Conservation (phyloP, 2,113 vertebrate genomes). For the Genyomyrus donnyi region DNA sequence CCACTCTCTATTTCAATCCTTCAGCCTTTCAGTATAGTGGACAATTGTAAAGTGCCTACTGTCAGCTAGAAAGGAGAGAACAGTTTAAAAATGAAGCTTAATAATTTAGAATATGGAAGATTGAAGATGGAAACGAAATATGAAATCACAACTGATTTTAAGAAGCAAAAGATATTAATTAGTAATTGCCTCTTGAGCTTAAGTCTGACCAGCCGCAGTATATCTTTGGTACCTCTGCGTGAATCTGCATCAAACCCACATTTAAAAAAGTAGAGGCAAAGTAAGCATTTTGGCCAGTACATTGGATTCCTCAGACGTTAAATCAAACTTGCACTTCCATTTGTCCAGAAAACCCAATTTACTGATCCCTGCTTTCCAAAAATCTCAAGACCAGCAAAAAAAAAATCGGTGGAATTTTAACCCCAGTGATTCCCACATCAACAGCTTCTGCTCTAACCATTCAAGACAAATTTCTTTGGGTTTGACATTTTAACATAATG, state of each 20-base stretch:
- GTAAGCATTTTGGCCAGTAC: conserved; percentile 13
- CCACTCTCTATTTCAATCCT: background rate
- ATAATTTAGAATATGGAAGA: background rate
- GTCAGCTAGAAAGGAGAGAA: background rate
- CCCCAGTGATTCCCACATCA: background rate
- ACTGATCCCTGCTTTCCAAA: conserved; percentile 4
- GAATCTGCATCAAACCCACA: conserved; percentile 16
- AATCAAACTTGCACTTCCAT: background rate
- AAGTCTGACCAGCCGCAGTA: background rate
- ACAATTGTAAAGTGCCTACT: background rate
- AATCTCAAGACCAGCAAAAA: background rate
- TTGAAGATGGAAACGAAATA: background rate
- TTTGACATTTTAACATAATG: background rate
- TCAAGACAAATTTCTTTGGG: background rate
- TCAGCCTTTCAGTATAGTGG: background rate
- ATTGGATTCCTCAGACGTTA: conserved; percentile 9
- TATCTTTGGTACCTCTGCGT: background rate
- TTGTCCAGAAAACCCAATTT: conserved; percentile 22
- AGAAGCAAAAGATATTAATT: background rate
- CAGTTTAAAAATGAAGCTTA: background rate
- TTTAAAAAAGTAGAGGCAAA: conserved; percentile 11
- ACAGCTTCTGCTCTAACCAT: background rate
- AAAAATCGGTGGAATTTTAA: background rate
- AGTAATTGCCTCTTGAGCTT: background rate
- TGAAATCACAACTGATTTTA: background rate